These are phyloP conservation scores for Sylvia borin DNA, from an alignment of 2,797 vertebrate species.

Conservation along the genomic window DNA sequence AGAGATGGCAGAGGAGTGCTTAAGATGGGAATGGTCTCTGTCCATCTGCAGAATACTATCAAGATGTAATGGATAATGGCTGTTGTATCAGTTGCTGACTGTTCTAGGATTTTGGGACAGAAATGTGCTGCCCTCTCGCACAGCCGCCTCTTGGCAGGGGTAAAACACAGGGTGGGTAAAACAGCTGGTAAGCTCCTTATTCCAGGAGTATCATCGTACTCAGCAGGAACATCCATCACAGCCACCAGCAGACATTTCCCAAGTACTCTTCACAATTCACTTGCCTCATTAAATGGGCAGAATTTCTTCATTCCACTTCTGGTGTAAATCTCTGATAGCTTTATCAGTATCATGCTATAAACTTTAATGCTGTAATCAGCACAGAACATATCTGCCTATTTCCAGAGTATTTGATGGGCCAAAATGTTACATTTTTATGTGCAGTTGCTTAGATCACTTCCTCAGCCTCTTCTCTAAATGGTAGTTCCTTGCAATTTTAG, in stretches of 20 bases:
- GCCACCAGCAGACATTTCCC: fast-evolving
- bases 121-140: background rate
- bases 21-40: background rate
- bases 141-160: background rate
- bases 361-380: background rate
- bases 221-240: background rate
- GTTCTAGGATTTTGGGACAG: background rate
- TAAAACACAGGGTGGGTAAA: background rate
- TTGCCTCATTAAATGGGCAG: background rate
- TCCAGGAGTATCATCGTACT: background rate
- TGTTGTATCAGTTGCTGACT: background rate
- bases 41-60: background rate
- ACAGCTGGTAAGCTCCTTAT: background rate
- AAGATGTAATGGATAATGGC: background rate
- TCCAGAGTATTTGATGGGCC: background rate
- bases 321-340: background rate
- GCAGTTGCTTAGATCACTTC: background rate
- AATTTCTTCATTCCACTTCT: background rate
- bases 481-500: background rate
- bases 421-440: background rate
- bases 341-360: background rate
- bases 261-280: background rate
- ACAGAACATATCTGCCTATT: background rate
- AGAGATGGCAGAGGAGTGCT: background rate
- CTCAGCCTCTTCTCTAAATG: background rate